These are phyloP conservation scores for Euwallacea fornicatus DNA, from an alignment of 1,140 invertebrate species.

Conservation along the genomic window DNA sequence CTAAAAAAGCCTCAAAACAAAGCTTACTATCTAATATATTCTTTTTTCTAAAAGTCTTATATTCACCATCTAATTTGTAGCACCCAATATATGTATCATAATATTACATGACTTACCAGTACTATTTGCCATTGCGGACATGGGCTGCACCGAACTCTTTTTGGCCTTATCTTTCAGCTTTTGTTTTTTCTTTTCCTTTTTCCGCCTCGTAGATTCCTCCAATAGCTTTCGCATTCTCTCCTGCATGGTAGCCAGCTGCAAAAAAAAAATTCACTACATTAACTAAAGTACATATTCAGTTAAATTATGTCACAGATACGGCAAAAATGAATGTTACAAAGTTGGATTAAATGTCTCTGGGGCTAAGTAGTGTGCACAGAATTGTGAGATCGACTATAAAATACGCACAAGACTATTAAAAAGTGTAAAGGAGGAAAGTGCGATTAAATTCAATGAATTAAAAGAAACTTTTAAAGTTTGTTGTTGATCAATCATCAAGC, in stretches of 20 bases:
- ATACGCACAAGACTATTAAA: background rate
- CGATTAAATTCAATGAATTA: background rate
- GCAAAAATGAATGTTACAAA: conserved; percentile 17
- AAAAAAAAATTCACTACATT: conserved; percentile 21
- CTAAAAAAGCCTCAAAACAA: too few species aligned
- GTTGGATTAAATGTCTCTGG: background rate
- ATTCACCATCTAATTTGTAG: too few species aligned
- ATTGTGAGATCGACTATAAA: background rate
- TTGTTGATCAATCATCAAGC: background rate
- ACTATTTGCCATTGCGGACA: conserved; percentile 48
- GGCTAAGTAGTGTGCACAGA: background rate
- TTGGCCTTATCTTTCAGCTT: conserved; percentile 72
- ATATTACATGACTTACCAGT: conserved; percentile 50
- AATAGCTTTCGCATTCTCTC: conserved; percentile 89
- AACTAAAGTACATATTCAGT: conserved; percentile 8
- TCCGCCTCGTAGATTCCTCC: conserved; percentile 79
- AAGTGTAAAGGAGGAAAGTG: background rate
- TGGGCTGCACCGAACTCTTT: conserved; percentile 41
- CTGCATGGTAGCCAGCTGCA: conserved; percentile 79
- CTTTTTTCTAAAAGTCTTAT: too few species aligned
- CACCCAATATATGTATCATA: background rate
- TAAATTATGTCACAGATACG: too few species aligned
- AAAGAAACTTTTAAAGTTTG: too few species aligned
- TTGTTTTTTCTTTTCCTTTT: conserved; percentile 76
- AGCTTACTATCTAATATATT: too few species aligned